Conservation (phyloP, 2,113 vertebrate species). For the Podarcis raffonei region DNA sequence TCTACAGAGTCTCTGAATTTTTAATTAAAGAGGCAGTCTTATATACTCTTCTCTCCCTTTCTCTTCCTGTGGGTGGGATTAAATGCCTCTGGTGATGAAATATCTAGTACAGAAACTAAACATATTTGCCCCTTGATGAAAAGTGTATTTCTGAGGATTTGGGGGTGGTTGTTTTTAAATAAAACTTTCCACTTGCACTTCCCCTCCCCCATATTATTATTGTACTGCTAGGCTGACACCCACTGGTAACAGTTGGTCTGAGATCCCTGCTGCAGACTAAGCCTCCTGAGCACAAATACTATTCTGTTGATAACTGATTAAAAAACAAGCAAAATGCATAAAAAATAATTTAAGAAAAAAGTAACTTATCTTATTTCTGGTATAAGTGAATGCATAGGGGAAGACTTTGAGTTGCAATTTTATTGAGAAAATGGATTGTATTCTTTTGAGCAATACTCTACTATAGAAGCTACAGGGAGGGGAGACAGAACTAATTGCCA, state of each 20-base stretch:
- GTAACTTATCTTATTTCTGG: not conserved
- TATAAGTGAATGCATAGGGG: not conserved
- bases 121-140: not conserved
- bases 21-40: conserved; percentile 62
- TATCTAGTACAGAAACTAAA: conserved; percentile 13
- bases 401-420: not conserved
- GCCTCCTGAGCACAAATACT: conserved; percentile 8
- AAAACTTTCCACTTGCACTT: conserved; percentile 18
- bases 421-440: not conserved
- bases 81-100: conserved; percentile 5
- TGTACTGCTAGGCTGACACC: conserved; percentile 61
- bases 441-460: conserved; percentile 11
- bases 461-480: conserved; percentile 2
- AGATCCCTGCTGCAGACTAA: conserved; percentile 34
- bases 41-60: conserved; percentile 12
- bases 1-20: conserved; percentile 60
- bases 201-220: conserved; percentile 40
- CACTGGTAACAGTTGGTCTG: conserved; percentile 56
- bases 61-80: not conserved
- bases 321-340: fast-evolving
- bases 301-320: not conserved
- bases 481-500: conserved; percentile 31
- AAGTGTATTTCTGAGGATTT: conserved; percentile 39
- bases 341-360: not conserved
- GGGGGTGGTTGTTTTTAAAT: not conserved